A percentile compares a stretch with the other conserved stretches of the same genome.
Evolutionary conservation across 2,888 invertebrate species (phyloP).

Genomic region (Girardia tigrina): DNA sequence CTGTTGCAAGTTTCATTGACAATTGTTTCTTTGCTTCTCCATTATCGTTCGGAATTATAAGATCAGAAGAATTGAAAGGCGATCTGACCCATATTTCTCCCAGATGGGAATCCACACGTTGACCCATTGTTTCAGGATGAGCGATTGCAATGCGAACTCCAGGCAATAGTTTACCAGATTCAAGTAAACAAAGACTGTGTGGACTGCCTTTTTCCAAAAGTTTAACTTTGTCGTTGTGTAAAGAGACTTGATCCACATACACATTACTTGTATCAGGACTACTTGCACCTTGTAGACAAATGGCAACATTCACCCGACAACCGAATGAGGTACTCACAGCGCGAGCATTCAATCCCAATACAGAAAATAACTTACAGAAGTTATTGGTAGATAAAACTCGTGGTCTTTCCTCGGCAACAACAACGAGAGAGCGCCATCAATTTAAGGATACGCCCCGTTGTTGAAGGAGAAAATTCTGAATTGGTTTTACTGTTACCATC

Average conservation of each 20-base stretch:
- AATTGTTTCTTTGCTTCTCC: not conserved
- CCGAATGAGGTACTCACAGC: slow-evolving; percentile 98
- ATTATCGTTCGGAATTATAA: not conserved
- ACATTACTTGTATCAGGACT: not conserved
- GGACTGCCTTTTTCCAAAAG: not conserved
- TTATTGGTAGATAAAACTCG: slow-evolving; percentile 80
- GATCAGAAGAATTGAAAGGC: not conserved
- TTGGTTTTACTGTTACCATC: too few species aligned
- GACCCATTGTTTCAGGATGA: not conserved
- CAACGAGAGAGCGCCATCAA: slow-evolving; percentile 91
- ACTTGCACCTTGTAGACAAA: slow-evolving; percentile 63
- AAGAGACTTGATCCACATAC: not conserved
- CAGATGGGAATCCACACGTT: not conserved
- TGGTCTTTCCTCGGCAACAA: slow-evolving; percentile 93
- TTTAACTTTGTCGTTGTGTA: not conserved
- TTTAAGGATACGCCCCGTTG: slow-evolving; percentile 76
- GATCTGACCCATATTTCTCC: not conserved
- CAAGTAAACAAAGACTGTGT: not conserved
- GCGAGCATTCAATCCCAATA: slow-evolving; percentile 77
- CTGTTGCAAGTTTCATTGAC: not conserved
- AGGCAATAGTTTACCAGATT: not conserved
- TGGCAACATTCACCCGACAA: slow-evolving; percentile 89
- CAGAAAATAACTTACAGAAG: slow-evolving; percentile 83
- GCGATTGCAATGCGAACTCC: not conserved
- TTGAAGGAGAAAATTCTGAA: too few species aligned